Percentiles rank a stretch among this genome's conserved stretches.
phyloP scores from a whole-genome alignment of 2,888 invertebrate genomes.

The Pomacea canaliculata region DNA sequence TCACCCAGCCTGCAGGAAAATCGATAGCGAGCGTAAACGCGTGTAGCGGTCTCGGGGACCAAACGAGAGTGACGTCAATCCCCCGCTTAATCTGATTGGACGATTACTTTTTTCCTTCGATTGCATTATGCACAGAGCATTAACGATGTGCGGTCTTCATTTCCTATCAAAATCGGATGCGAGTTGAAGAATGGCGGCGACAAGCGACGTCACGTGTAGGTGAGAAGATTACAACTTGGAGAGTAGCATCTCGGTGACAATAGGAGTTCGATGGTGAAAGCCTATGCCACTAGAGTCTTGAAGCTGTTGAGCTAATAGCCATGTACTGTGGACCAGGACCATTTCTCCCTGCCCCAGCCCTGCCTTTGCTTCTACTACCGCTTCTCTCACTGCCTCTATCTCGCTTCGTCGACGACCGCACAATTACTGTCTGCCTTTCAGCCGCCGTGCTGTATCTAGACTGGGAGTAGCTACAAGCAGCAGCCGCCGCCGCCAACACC shows the following conservation, averaged over 20 bases:
- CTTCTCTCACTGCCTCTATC: neutral
- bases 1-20: too few relatives aligned
- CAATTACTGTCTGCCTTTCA: neutral
- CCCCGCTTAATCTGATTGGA: conserved; percentile 15
- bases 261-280: too few relatives aligned
- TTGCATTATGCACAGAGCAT: conserved; percentile 24
- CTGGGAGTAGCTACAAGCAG: conserved; percentile 1
- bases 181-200: conserved; percentile 11
- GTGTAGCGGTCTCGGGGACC: neutral
- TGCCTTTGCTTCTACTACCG: conserved; percentile 1
- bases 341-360: conserved; percentile 6
- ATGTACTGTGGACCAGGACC: conserved; percentile 21
- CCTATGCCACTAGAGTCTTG: neutral
- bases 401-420: neutral
- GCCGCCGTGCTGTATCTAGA: neutral
- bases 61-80: conserved; percentile 19
- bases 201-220: neutral
- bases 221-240: neutral
- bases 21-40: neutral
- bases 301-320: conserved; percentile 9
- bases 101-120: conserved; percentile 9
- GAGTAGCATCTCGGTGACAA: neutral
- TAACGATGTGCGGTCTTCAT: conserved; percentile 7
- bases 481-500: neutral
- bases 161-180: neutral